A percentile compares a stretch with the other conserved stretches of the same genome.
Evolutionary conservation across 2,888 invertebrate species (phyloP).

Genomic region (Zaprionus lineosus): DNA sequence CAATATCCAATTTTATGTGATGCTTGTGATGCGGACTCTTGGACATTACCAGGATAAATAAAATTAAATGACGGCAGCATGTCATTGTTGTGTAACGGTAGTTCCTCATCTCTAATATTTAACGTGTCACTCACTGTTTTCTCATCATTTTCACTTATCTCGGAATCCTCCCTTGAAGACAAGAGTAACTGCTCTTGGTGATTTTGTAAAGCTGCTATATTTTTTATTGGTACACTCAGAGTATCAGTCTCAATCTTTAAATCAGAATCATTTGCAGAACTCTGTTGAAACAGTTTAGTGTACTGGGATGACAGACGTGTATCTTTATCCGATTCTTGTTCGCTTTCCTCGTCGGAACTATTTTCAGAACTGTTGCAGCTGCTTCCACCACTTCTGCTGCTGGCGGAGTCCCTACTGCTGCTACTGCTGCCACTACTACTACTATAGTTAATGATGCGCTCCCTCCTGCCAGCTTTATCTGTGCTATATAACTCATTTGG

Average conservation of each 20-base stretch:
- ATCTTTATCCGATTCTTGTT: conserved; percentile 5
- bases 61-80: conserved; percentile 79
- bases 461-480: conserved; percentile 26
- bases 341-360: conserved; percentile 38
- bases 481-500: conserved; percentile 60
- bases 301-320: background rate
- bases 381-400: conserved; percentile 63
- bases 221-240: conserved; percentile 15
- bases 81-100: conserved; percentile 69
- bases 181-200: conserved; percentile 22
- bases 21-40: conserved; percentile 4
- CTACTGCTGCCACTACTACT: conserved; percentile 54
- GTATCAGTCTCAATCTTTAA: conserved; percentile 52
- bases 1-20: conserved; percentile 58
- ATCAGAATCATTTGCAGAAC: conserved; percentile 14
- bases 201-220: background rate
- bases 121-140: no score
- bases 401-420: conserved; percentile 70
- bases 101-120: conserved; percentile 31
- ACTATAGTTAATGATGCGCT: conserved; percentile 70
- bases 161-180: conserved; percentile 26
- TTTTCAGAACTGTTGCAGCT: conserved; percentile 36
- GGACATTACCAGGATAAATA: conserved; percentile 48
- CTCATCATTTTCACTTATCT: conserved; percentile 4
- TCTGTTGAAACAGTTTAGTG: background rate